These are phyloP conservation scores for Nephrotoma guestfalica DNA, from an alignment of 2,888 invertebrate genomes.

Conservation along the genomic window DNA sequence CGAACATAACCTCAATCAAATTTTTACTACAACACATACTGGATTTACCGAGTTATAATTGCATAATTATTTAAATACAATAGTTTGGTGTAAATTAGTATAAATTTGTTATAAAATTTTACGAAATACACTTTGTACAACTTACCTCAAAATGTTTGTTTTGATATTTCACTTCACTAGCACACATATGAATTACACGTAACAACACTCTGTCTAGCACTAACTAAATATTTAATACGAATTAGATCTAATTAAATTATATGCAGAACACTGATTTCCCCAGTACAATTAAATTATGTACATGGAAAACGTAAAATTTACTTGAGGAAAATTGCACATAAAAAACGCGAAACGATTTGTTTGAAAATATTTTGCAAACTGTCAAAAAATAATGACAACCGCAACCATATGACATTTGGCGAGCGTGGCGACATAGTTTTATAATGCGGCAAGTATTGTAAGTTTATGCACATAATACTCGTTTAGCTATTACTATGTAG, in stretches of 20 bases:
- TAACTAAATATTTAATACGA: background rate
- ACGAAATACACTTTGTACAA: background rate
- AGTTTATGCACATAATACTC: background rate
- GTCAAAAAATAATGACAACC: background rate
- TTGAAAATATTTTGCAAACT: background rate
- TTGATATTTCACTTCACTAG: background rate
- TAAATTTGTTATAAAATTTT: background rate
- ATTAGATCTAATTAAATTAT: background rate
- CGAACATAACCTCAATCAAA: background rate
- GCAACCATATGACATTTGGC: background rate
- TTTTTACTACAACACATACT: background rate
- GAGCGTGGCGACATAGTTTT: background rate
- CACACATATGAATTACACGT: background rate
- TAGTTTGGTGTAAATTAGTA: background rate
- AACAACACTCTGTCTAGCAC: background rate
- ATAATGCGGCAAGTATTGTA: background rate
- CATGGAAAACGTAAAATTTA: background rate
- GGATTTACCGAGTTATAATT: background rate
- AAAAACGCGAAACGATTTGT: background rate
- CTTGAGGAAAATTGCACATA: background rate
- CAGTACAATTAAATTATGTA: background rate
- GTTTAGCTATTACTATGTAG: background rate
- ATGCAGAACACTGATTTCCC: background rate
- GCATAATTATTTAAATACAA: background rate
- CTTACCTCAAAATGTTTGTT: background rate